These are phyloP conservation scores for Ispidina picta DNA, from an alignment of 2,797 vertebrate genomes.

Conservation along the genomic window DNA sequence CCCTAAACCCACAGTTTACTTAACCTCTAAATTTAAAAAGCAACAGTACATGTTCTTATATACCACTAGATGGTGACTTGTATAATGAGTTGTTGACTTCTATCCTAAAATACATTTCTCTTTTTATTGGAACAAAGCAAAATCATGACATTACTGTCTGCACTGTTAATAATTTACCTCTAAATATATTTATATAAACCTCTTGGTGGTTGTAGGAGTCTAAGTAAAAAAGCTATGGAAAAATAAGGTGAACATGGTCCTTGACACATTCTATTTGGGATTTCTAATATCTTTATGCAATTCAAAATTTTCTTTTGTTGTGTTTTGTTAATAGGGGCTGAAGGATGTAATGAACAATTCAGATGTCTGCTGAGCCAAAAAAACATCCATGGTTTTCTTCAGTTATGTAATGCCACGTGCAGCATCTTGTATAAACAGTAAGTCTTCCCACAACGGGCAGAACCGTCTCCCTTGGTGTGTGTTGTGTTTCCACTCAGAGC, in stretches of 20 bases:
- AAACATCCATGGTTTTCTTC: not conserved
- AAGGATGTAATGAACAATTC: not conserved
- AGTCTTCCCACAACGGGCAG: not conserved
- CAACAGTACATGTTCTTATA: not conserved
- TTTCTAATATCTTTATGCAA: not conserved
- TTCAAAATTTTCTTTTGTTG: not conserved
- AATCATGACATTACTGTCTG: not conserved
- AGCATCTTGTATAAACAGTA: not conserved
- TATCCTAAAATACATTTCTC: not conserved
- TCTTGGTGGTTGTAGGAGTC: not conserved
- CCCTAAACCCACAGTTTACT: not conserved
- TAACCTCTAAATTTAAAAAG: not conserved
- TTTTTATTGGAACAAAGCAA: not conserved
- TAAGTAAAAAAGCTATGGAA: not conserved
- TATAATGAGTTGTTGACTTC: slow-evolving; percentile 13
- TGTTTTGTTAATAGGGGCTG: not conserved
- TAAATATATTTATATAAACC: not conserved
- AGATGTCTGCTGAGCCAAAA: not conserved
- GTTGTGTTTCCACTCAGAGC: not conserved
- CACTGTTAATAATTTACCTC: not conserved
- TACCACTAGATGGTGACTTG: slow-evolving; percentile 57
- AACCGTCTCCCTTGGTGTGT: not conserved
- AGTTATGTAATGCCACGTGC: not conserved
- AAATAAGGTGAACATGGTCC: not conserved
- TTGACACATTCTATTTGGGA: not conserved